Percentiles rank a stretch among this genome's conserved stretches.
These are phyloP conservation scores for Sebastolobus altivelis DNA, from an alignment of 2,797 vertebrate species.

Conservation along the genomic window DNA sequence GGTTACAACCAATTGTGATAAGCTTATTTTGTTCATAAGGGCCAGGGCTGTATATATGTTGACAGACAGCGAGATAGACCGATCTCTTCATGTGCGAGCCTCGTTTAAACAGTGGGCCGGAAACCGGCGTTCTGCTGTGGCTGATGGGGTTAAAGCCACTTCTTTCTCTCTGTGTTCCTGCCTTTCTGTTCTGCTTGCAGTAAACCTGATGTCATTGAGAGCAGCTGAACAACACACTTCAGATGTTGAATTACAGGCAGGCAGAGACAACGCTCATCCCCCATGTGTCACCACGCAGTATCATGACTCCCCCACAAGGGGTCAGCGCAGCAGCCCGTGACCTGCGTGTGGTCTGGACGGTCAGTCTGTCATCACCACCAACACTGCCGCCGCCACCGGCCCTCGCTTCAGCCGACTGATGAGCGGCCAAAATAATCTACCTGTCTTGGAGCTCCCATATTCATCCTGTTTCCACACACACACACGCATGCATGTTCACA, in stretches of 20 bases:
- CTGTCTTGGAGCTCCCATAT: conserved; percentile 64
- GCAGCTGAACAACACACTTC: not conserved
- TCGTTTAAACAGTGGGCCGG: not conserved
- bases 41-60: not conserved
- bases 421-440: conserved; percentile 79
- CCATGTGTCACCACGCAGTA: conserved; percentile 31
- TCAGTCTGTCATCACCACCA: conserved; percentile 63
- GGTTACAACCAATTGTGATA: not conserved
- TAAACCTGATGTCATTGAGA: not conserved
- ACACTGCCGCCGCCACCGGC: conserved; percentile 44
- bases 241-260: not conserved
- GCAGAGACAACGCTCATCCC: not conserved
- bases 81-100: not conserved
- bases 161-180: not conserved
- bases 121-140: not conserved
- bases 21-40: not conserved
- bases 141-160: not conserved
- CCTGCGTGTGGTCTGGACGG: conserved; percentile 66
- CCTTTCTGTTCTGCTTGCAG: not conserved
- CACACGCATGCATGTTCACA: conserved; percentile 14
- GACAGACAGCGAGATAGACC: not conserved
- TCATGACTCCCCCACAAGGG: conserved; percentile 60
- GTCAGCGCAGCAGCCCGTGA: conserved; percentile 68
- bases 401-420: conserved; percentile 62
- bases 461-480: conserved; percentile 52